A percentile compares a stretch with the other conserved stretches of the same genome.
phyloP scores from a whole-genome alignment of 2,797 vertebrate species.

The Gallinago solitaria region DNA sequence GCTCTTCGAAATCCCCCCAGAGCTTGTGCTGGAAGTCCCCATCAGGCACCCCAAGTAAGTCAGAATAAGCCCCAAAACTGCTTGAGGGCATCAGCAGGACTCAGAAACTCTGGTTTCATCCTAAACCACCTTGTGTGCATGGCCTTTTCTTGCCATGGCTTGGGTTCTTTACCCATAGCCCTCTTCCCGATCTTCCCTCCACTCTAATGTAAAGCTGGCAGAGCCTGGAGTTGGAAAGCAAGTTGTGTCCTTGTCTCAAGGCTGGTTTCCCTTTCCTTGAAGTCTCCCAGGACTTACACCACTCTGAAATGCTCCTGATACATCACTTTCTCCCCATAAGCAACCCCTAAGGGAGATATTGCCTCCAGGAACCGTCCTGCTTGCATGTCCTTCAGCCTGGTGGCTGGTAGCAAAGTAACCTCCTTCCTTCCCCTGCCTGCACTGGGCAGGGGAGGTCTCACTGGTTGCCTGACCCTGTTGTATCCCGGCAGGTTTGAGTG shows the following conservation, averaged over 20 bases:
- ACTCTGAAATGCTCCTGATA: not conserved
- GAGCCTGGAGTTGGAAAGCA: not conserved
- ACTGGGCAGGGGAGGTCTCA: rapidly evolving
- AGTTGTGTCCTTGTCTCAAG: not conserved
- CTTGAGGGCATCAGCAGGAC: rapidly evolving
- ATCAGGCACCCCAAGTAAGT: slow-evolving; percentile 97
- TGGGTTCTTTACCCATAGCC: not conserved
- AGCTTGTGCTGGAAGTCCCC: slow-evolving; percentile 93
- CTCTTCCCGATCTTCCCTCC: not conserved
- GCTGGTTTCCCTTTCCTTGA: not conserved
- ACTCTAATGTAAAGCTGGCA: not conserved
- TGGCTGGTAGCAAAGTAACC: not conserved
- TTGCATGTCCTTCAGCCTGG: not conserved
- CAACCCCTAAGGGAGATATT: not conserved
- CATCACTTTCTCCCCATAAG: not conserved
- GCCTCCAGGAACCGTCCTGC: not conserved
- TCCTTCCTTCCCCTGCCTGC: not conserved
- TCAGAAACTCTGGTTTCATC: not conserved
- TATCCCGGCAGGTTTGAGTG: slow-evolving; percentile 85
- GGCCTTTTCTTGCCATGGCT: not conserved
- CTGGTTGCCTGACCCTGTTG: not conserved
- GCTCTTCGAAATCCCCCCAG: slow-evolving; percentile 93
- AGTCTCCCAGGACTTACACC: not conserved
- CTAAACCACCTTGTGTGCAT: not conserved
- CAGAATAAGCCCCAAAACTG: not conserved